Base-by-base conservation (phyloP, 2,888 invertebrate genomes). In the Crocallis elinguaria region DNA sequence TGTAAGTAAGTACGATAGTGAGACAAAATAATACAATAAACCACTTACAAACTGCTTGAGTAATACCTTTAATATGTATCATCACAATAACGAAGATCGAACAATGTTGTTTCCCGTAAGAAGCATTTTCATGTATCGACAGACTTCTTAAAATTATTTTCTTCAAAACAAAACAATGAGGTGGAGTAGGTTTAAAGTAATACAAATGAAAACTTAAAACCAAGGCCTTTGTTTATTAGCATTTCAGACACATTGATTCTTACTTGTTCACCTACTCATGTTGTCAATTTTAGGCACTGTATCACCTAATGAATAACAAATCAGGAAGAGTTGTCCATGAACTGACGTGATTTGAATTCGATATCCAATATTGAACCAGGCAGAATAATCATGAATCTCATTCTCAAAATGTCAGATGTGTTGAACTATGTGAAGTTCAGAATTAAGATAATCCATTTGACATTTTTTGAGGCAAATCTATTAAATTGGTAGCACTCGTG, bases 251-350 rank as follows among this genome's bases (percentile, higher is more conserved):
- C 51, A 37, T 43, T 23, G 33, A 27, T 39, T 38, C 13, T 17
- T 41, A 33, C 50, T 33, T 44, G 32, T 39, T 39, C 25, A 43
- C 50, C 43, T 38, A 50, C 23, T 38, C 38, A 19, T 25, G 44
- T 25, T 30, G 37, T 41, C 38, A 52, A 45, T 9, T 41, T 39
- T 45, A 41, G 45, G 23, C 45, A 39, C 25, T 32, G 38, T 25
- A 17, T 33, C 35, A 45, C 45, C 7, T 30, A 21, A 11, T 35
- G 51, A 51, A 45, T 45, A 51, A 35, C 8, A 19, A 45, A 51
- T 35, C 17, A 43, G 29, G 36, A 17, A 38, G 32, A 42, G 21
- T 5, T 17, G 36, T 16, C 21, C 42, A 19, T 37, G 30, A 32
- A 9, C 21, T 3, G 36, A 42, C 43, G 37, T 50, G 43, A 43